phyloP scores from a whole-genome alignment of 2,113 vertebrate species.

The Puntigrus tetrazona region DNA sequence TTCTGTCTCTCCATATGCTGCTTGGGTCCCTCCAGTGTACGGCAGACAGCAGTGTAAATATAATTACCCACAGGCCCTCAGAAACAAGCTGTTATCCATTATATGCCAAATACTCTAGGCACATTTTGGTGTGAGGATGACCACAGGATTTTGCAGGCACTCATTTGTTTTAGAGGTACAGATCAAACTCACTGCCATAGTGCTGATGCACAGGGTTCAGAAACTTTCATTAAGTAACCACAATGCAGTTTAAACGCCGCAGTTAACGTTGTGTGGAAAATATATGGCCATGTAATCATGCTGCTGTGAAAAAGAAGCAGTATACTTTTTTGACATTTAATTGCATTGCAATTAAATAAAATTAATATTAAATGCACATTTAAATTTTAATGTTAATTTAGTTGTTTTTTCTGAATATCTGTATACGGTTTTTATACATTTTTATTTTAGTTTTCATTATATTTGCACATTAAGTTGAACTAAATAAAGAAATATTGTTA shows the following conservation, averaged over 20 bases:
- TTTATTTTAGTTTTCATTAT: no score
- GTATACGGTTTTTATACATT: no score
- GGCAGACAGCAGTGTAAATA: conserved; percentile 20
- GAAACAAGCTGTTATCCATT: conserved; percentile 32
- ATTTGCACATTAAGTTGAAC: no score
- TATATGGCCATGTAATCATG: no score
- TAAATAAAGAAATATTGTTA: no score
- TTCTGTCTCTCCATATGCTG: conserved; percentile 15
- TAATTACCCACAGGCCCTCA: conserved; percentile 28
- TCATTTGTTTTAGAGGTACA: background rate
- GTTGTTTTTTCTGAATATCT: no score
- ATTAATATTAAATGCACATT: no score
- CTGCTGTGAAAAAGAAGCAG: no score
- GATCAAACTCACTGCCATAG: background rate
- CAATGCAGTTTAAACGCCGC: background rate
- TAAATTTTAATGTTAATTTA: no score
- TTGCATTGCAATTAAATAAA: no score
- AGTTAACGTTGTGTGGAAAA: no score
- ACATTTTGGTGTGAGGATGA: conserved; percentile 2
- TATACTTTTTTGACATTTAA: no score
- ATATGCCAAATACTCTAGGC: background rate
- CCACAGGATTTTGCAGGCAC: background rate
- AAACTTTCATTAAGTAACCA: background rate
- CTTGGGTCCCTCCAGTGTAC: conserved; percentile 1
- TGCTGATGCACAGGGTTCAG: background rate